phyloP scores from a whole-genome alignment of 2,797 vertebrate species.

The Tinamus major region DNA sequence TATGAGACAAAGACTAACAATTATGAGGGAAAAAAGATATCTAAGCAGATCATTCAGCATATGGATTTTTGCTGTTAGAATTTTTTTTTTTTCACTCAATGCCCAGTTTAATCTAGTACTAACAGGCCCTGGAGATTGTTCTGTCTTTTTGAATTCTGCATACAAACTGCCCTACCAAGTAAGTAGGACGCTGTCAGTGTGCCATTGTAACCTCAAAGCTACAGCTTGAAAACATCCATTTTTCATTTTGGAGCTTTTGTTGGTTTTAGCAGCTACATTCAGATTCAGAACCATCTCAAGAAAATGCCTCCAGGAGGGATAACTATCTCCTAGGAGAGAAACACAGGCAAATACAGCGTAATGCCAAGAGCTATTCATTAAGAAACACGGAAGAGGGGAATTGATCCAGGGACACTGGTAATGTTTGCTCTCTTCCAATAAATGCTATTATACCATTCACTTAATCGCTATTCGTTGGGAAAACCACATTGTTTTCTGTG shows the following conservation, averaged over 20 bases:
- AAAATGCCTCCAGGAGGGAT: neutral
- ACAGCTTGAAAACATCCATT: neutral
- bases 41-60: neutral
- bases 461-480: neutral
- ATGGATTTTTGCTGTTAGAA: neutral
- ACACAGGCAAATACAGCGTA: slow-evolving; percentile 3
- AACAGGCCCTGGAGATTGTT: neutral
- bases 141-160: neutral
- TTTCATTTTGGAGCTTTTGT: slow-evolving; percentile 16
- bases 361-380: slow-evolving; percentile 40
- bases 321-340: slow-evolving; percentile 60
- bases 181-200: neutral
- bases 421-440: neutral
- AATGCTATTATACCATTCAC: neutral
- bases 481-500: neutral
- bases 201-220: neutral
- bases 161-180: neutral
- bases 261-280: slow-evolving; percentile 21
- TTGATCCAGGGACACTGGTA: neutral
- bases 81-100: no score
- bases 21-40: neutral
- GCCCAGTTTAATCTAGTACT: neutral
- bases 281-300: neutral
- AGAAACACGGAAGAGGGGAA: neutral
- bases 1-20: neutral